A percentile compares a stretch with the other conserved stretches of the same genome.
These are phyloP conservation scores for Zygaena filipendulae DNA, from an alignment of 2,888 invertebrate species.

Conservation along the genomic window DNA sequence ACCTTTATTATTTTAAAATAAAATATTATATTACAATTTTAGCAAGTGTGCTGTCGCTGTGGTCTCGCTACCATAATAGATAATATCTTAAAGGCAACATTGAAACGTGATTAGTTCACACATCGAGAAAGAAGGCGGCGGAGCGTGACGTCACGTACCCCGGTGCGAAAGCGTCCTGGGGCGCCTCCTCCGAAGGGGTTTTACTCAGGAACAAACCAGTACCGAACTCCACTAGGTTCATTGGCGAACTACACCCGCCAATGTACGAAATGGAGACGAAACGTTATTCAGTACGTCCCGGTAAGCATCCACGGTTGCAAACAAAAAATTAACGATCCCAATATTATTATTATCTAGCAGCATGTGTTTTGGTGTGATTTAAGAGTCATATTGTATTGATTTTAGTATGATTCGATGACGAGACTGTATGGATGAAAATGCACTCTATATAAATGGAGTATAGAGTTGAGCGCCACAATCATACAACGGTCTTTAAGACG, in stretches of 20 bases:
- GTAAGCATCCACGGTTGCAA: constrained; percentile 62
- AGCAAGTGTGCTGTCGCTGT: constrained; percentile 26
- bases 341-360: constrained; percentile 27
- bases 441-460: no score
- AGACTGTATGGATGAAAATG: no score
- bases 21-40: no score
- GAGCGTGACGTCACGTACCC: constrained; percentile 65
- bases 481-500: no score
- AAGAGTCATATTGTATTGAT: no score
- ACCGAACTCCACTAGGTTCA: constrained; percentile 96
- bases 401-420: no score
- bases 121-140: constrained; percentile 37
- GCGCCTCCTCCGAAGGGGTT: constrained; percentile 91
- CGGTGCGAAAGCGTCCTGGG: constrained; percentile 73
- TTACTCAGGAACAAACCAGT: constrained; percentile 93
- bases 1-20: no score
- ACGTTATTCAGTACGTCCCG: constrained; percentile 30
- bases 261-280: constrained; percentile 35
- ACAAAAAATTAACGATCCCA: constrained; percentile 47
- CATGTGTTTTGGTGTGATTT: constrained; percentile 4
- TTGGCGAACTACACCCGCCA: constrained; percentile 78
- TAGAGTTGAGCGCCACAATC: no score
- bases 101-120: constrained; percentile 43
- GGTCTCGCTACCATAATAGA: no score
- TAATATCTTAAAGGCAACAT: constrained; percentile 34